Evolutionary conservation across 1,140 invertebrate genomes (phyloP), one percentile per base, ranked within the genome.

Genomic region (Homalodisca vitripennis): DNA sequence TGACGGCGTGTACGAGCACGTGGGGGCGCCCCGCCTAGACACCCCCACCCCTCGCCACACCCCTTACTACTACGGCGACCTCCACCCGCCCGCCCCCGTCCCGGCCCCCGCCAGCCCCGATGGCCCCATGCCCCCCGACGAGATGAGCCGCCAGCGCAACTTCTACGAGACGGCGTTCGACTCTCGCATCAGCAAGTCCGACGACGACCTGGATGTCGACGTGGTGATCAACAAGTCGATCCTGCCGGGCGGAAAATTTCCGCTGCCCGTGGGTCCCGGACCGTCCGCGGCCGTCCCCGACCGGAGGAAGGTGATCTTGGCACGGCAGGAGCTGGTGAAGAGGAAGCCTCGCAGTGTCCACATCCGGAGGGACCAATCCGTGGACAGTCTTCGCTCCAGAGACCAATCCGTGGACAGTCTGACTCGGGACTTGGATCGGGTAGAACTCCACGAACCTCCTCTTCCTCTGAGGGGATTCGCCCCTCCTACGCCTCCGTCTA

Each of bases 161-260:
- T 84, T 93, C 31, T 94, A 94, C 77, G 92, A 94, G 80, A 94
- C 92, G 41, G 92, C 92, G 47, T 94, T 94, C 79, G 92, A 94
- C 78, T 92, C 90, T 77, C 92, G 92, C 78, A 87, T 93, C 76
- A 89, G 86, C 74, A 87, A 89, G 51, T 92, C 89, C 12, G 89
- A 92, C 74, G 90, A 93, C 77, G 90, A 93, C 75, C 82, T 92
- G 60, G 90, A 93, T 75, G 89, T 69, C 26, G 68, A 69, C 53
- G 65, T 66, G 20, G 71, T 72, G 10, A 68, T 67, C 13, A 67
- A 73, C 57, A 71, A 67, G 64, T 70, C 66, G 12, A 71, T 73
- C 29, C 51, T 70, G 14, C 62, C 70, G 29, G 62, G 30, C 12
- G 62, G 30, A 6, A 64, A 64, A 20, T n/a, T 46, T 12, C 12